Conservation (phyloP, 2,888 invertebrate species). For the Hirudinaria manillensis region DNA sequence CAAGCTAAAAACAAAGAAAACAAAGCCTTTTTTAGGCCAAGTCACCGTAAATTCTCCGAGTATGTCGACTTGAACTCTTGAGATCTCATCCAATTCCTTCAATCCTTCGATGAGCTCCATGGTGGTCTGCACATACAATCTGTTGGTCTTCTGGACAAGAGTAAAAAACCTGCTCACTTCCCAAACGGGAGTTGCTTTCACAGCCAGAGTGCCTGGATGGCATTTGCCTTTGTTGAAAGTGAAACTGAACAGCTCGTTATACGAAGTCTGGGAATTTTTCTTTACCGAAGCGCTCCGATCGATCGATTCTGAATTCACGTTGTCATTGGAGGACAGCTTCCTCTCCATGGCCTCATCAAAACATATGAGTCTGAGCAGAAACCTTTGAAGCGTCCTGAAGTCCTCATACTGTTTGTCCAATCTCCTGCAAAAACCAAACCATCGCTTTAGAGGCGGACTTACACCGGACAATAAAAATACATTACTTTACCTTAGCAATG, state of each 20-base stretch:
- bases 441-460: too few relatives aligned
- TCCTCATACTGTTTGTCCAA: too few relatives aligned
- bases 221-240: not conserved
- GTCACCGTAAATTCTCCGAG: slow-evolving; percentile 62
- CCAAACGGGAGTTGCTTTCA: slow-evolving; percentile 42
- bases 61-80: slow-evolving; percentile 65
- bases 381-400: too few relatives aligned
- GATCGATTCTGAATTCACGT: slow-evolving; percentile 47
- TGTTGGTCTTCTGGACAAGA: slow-evolving; percentile 1
- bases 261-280: too few relatives aligned
- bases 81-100: slow-evolving; percentile 70
- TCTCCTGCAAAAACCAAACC: too few relatives aligned
- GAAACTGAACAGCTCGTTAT: not conserved
- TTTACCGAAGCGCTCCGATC: slow-evolving; percentile 61
- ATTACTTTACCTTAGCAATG: not conserved
- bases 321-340: too few relatives aligned
- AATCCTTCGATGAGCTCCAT: slow-evolving; percentile 61
- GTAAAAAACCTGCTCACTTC: slow-evolving; percentile 42
- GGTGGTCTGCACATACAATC: not conserved
- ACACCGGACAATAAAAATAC: slow-evolving; percentile 50
- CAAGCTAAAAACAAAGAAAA: too few relatives aligned
- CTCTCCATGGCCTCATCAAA: too few relatives aligned
- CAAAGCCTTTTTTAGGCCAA: too few relatives aligned
- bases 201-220: slow-evolving; percentile 42
- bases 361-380: too few relatives aligned